A percentile compares a stretch with the other conserved stretches of the same genome.
phyloP scores from a whole-genome alignment of 2,888 invertebrate species.

The Zygaena filipendulae region DNA sequence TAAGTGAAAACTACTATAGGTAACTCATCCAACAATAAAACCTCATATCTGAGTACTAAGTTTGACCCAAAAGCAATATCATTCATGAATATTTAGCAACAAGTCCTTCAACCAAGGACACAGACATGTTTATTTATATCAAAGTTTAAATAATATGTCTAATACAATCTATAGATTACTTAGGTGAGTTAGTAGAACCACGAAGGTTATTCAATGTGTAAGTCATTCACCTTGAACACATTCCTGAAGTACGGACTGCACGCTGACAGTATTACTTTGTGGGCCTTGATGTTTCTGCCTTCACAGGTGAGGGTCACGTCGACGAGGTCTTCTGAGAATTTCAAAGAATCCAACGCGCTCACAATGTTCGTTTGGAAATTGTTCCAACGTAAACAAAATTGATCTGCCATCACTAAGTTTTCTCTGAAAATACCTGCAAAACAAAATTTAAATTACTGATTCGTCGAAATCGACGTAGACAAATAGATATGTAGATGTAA shows the following conservation, averaged over 20 bases:
- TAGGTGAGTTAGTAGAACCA: constrained; percentile 29
- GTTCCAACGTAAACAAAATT: constrained; percentile 81
- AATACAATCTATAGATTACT: no score
- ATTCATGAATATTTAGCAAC: no score
- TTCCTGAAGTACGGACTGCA: constrained; percentile 81
- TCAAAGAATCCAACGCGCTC: constrained; percentile 75
- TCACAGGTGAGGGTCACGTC: constrained; percentile 80
- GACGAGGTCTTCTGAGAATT: constrained; percentile 76
- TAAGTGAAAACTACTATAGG: constrained; percentile 2
- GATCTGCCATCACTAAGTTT: constrained; percentile 67
- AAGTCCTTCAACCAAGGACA: no score
- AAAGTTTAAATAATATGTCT: no score
- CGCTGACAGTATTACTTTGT: constrained; percentile 79
- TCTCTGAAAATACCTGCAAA: constrained; percentile 29
- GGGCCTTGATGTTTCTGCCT: constrained; percentile 77
- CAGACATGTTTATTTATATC: no score
- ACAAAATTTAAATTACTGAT: constrained; percentile 19
- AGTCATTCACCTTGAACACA: constrained; percentile 76
- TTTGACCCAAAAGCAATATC: no score
- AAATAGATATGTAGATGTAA: not conserved
- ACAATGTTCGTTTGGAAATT: constrained; percentile 78
- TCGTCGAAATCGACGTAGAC: no score
- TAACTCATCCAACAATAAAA: constrained; percentile 6
- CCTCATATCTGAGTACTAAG: constrained; percentile 6
- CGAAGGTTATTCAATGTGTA: constrained; percentile 59